Percentiles rank a stretch among this genome's conserved stretches.
Evolutionary conservation across 2,797 vertebrate genomes (phyloP).

Genomic region (Acrocephalus scirpaceus): DNA sequence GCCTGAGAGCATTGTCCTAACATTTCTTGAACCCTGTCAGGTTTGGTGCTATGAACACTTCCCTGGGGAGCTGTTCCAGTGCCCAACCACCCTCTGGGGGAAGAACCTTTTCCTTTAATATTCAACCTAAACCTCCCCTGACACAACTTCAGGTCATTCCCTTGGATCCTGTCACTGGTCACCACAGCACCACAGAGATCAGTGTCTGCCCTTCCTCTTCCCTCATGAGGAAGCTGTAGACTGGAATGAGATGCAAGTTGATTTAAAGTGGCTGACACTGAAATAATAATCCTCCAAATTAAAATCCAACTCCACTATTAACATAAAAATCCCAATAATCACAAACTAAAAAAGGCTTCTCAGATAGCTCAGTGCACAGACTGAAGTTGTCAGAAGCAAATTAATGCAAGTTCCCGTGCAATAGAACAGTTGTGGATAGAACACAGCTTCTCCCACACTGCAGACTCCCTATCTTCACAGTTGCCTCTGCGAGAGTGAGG

Average conservation of each 20-base stretch:
- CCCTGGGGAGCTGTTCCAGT: not conserved
- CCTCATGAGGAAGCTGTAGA: not conserved
- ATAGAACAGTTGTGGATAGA: not conserved
- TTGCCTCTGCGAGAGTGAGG: not conserved
- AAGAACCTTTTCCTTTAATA: not conserved
- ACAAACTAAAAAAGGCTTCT: not conserved
- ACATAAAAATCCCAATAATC: not conserved
- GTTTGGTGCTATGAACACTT: not conserved
- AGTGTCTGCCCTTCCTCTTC: not conserved
- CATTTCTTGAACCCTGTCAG: not conserved
- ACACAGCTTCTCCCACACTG: not conserved
- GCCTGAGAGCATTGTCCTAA: not conserved
- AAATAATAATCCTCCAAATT: not conserved
- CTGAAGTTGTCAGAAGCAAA: not conserved
- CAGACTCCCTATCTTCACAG: not conserved
- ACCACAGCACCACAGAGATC: not conserved
- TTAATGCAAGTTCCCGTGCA: not conserved
- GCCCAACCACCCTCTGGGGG: not conserved
- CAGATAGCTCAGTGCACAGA: not conserved
- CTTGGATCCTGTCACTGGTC: accelerated
- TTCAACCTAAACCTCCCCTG: not conserved
- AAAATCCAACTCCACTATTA: not conserved
- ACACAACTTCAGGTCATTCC: not conserved
- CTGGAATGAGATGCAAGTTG: not conserved
- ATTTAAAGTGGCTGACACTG: not conserved